phyloP scores from a whole-genome alignment of 2,113 vertebrate species.

The Scolopax mira region DNA sequence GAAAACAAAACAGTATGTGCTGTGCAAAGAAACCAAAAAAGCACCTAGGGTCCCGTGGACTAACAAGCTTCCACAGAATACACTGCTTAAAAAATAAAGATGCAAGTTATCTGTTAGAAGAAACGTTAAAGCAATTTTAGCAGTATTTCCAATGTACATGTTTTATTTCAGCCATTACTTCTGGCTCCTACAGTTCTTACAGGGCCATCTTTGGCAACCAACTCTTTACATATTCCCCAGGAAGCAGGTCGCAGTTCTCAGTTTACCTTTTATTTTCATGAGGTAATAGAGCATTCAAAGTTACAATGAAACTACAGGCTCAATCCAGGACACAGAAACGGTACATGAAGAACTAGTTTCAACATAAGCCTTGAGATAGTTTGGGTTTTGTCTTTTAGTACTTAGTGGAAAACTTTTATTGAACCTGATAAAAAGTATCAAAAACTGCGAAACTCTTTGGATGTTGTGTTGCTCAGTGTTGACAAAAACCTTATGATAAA shows the following conservation, averaged over 20 bases:
- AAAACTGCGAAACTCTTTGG: neutral
- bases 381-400: neutral
- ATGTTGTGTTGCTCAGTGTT: neutral
- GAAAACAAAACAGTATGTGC: neutral
- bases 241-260: neutral
- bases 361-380: fast-evolving
- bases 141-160: neutral
- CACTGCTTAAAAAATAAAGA: too few relatives aligned
- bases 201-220: neutral
- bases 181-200: neutral
- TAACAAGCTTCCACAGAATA: neutral
- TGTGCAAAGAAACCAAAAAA: neutral
- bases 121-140: neutral
- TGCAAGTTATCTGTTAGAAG: too few relatives aligned
- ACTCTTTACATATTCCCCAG: neutral
- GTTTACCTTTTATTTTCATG: neutral
- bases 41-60: neutral
- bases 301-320: fast-evolving
- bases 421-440: neutral
- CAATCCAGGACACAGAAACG: neutral
- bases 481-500: neutral
- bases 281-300: neutral
- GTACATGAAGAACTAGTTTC: neutral
- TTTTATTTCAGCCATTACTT: neutral
- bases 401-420: neutral